These are phyloP conservation scores for Mactra quadrangularis DNA, from an alignment of 1,140 invertebrate species.

Conservation along the genomic window DNA sequence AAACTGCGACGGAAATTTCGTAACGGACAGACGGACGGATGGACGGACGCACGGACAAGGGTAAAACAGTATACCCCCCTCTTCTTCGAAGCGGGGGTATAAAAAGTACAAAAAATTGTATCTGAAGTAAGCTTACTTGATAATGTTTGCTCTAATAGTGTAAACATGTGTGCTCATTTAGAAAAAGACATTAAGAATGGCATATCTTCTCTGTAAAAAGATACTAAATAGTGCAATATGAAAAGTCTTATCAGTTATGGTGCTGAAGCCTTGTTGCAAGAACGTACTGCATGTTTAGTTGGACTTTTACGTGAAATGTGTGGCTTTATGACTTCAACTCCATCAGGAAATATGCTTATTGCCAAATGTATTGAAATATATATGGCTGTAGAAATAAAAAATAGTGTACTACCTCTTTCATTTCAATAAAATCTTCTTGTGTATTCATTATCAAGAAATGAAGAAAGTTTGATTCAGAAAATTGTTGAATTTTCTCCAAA, in stretches of 20 bases:
- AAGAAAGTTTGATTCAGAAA: slow-evolving; percentile 31
- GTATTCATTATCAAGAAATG: slow-evolving; percentile 56
- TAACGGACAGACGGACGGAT: no score
- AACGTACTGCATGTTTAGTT: slow-evolving; percentile 28
- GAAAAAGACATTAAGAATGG: not conserved
- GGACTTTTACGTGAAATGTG: slow-evolving; percentile 40
- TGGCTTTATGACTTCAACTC: slow-evolving; percentile 13
- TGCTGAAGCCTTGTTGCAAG: not conserved
- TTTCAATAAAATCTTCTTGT: slow-evolving; percentile 51
- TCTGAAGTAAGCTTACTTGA: no score
- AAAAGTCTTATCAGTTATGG: slow-evolving; percentile 38
- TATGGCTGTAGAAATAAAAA: slow-evolving; percentile 56
- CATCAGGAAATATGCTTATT: not conserved
- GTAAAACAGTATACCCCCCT: no score
- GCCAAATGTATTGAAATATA: slow-evolving; percentile 44
- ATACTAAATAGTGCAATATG: not conserved
- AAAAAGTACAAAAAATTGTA: no score
- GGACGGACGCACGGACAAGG: no score
- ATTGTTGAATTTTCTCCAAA: slow-evolving; percentile 18
- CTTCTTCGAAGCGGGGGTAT: no score
- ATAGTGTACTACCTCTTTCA: slow-evolving; percentile 46
- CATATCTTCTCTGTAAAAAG: not conserved
- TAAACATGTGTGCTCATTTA: no score
- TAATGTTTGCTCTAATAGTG: no score
- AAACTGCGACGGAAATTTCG: no score